Evolutionary conservation across 2,797 vertebrate species (phyloP).

Genomic region (Delichon dasypus): DNA sequence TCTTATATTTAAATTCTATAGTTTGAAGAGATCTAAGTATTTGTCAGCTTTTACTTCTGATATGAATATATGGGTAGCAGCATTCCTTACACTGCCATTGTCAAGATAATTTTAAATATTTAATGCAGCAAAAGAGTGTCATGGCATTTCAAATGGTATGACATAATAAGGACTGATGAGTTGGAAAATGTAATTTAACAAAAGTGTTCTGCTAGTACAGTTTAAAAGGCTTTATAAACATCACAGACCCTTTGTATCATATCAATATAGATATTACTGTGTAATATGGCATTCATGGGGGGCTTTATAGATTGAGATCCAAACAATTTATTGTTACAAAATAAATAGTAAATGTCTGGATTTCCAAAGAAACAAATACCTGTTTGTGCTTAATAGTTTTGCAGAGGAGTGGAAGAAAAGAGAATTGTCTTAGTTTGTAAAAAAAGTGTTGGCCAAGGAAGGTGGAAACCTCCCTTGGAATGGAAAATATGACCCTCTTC

Average conservation of each 20-base stretch:
- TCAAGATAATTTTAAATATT: not conserved
- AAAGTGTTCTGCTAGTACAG: not conserved
- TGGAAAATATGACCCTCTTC: not conserved
- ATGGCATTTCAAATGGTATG: not conserved
- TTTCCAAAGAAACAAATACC: not conserved
- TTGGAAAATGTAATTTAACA: not conserved
- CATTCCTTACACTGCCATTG: not conserved
- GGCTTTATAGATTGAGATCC: not conserved
- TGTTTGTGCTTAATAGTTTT: not conserved
- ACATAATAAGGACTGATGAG: not conserved
- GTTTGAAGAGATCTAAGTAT: not conserved
- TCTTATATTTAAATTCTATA: not conserved
- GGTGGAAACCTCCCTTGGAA: not conserved
- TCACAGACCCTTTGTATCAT: not conserved
- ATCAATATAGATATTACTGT: not conserved
- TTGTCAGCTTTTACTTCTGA: not conserved
- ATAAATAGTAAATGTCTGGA: not conserved
- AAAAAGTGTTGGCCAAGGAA: not conserved
- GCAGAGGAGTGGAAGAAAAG: not conserved
- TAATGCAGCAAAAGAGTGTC: not conserved
- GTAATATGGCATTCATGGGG: not conserved
- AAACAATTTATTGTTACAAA: not conserved
- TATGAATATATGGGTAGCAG: not conserved
- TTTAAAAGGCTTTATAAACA: not conserved
- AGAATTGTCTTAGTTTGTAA: not conserved